Evolutionary conservation across 1,140 invertebrate genomes (phyloP).

Genomic region (Drosophila miranda): DNA sequence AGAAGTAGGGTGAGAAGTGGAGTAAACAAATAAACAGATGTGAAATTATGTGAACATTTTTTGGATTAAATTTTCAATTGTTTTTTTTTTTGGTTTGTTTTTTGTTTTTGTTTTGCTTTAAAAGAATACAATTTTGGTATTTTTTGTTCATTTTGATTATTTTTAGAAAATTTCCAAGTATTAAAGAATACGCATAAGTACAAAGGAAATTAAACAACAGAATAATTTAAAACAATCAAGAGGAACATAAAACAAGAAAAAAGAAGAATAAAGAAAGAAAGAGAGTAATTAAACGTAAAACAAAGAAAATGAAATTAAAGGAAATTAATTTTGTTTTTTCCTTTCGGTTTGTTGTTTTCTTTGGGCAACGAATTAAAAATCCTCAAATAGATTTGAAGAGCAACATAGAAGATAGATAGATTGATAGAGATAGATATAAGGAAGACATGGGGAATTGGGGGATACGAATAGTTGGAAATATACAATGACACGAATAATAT

Average conservation of each 20-base stretch:
- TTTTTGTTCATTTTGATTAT: slow-evolving; percentile 30
- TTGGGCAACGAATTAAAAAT: slow-evolving; percentile 36
- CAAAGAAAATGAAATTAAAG: slow-evolving; percentile 9
- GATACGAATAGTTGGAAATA: slow-evolving; percentile 62
- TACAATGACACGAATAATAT: slow-evolving; percentile 64
- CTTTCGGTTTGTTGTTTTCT: slow-evolving; percentile 16
- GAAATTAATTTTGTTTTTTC: slow-evolving; percentile 31
- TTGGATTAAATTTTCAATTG: slow-evolving; percentile 41
- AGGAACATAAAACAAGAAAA: slow-evolving; percentile 20
- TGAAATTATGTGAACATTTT: slow-evolving; percentile 80
- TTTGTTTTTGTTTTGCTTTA: slow-evolving; percentile 20
- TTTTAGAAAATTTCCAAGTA: slow-evolving; percentile 36
- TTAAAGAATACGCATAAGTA: slow-evolving; percentile 21
- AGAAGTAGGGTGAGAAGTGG: slow-evolving; percentile 81
- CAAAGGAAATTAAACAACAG: slow-evolving; percentile 21
- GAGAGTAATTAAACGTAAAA: slow-evolving; percentile 3
- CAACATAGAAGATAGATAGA: slow-evolving; percentile 27
- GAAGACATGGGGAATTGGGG: slow-evolving; percentile 37
- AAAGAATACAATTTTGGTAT: slow-evolving; percentile 34
- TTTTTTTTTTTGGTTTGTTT: slow-evolving; percentile 29
- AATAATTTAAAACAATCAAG: slow-evolving; percentile 37
- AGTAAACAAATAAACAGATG: slow-evolving; percentile 82
- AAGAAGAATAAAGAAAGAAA: slow-evolving; percentile 16
- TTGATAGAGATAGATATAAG: slow-evolving; percentile 3
- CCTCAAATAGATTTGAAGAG: slow-evolving; percentile 31